Evolutionary conservation across 1,140 invertebrate genomes (phyloP).

Genomic region (Potamilus streckersoni): DNA sequence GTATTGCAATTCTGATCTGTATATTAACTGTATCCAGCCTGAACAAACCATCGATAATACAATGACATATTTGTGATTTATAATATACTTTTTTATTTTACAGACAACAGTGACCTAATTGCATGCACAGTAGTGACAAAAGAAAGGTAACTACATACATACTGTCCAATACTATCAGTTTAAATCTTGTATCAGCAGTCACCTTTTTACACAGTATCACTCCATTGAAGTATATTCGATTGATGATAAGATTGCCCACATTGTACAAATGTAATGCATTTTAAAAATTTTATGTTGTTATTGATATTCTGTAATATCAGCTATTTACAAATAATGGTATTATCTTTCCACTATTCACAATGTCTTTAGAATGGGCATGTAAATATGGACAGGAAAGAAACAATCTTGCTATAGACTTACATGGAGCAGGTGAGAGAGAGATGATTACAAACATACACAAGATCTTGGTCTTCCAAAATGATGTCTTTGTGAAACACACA

Average conservation of each 20-base stretch:
- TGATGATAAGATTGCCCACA: not conserved
- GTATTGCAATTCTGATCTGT: too few species aligned
- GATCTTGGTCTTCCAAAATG: too few species aligned
- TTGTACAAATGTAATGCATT: not conserved
- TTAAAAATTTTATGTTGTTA: not conserved
- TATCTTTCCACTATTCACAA: too few species aligned
- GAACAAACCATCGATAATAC: not conserved
- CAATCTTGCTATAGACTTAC: too few species aligned
- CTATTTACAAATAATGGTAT: not conserved
- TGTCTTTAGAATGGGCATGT: too few species aligned
- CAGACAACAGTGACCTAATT: conserved; percentile 97
- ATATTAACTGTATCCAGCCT: too few species aligned
- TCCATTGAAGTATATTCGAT: not conserved
- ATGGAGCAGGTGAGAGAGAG: too few species aligned
- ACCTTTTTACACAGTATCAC: not conserved
- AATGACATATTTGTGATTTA: conserved; percentile 1
- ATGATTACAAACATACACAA: too few species aligned
- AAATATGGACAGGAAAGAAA: too few species aligned
- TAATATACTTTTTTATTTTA: conserved; percentile 52
- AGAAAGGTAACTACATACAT: conserved; percentile 76
- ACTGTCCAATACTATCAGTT: not conserved
- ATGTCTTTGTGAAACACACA: too few species aligned
- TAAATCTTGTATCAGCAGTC: not conserved
- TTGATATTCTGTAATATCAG: not conserved
- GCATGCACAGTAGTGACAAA: conserved; percentile 92